Conservation (phyloP, 2,797 vertebrate genomes). For the Muscicapa comitata region DNA sequence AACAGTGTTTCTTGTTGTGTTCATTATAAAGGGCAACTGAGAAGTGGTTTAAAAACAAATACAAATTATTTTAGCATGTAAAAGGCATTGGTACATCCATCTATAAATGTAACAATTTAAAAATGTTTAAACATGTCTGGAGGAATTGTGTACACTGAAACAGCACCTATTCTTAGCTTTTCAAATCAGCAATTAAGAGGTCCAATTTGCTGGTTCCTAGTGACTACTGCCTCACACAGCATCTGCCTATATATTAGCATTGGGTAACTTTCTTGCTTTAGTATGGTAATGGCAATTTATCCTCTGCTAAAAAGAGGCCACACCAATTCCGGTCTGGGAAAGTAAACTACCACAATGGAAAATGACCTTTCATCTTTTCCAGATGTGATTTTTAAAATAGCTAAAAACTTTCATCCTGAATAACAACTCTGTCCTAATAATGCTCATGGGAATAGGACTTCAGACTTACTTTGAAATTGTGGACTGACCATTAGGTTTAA, state of each 20-base stretch:
- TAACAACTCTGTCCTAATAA: neutral
- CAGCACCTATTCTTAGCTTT: neutral
- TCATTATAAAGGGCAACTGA: neutral
- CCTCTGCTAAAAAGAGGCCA: neutral
- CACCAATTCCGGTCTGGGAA: neutral
- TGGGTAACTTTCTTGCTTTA: neutral
- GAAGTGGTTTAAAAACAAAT: neutral
- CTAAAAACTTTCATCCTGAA: slow-evolving; percentile 1
- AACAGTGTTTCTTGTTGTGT: neutral
- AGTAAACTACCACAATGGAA: neutral
- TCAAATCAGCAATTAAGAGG: neutral
- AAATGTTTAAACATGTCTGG: neutral
- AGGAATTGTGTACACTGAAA: neutral
- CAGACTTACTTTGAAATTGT: neutral
- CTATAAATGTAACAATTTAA: neutral
- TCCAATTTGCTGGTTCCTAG: neutral
- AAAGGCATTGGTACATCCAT: neutral
- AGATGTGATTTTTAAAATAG: neutral
- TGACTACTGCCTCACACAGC: neutral
- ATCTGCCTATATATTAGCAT: neutral
- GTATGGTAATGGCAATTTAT: neutral
- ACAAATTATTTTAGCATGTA: neutral
- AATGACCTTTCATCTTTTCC: slow-evolving; percentile 28
- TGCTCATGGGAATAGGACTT: neutral
- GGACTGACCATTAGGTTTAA: neutral